A percentile compares a stretch with the other conserved stretches of the same genome.
Conservation (phyloP, 2,888 invertebrate species). For the Caenorhabditis angaria region DNA sequence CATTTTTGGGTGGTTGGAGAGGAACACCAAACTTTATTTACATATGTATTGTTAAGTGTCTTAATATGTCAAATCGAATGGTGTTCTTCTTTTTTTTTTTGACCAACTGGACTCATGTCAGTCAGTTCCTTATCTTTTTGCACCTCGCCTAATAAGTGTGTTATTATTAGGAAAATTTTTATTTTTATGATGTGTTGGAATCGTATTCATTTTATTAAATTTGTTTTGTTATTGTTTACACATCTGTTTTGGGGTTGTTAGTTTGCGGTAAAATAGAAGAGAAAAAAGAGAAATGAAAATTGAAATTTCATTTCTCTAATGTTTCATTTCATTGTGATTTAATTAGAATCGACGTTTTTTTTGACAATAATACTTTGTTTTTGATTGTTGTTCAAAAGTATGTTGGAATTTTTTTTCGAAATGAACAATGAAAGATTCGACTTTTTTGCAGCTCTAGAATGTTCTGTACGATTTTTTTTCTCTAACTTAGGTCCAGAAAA, state of each 20-base stretch:
- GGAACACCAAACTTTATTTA: slow-evolving; percentile 4
- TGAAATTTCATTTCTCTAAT: slow-evolving; percentile 4
- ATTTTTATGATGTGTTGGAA: slow-evolving; percentile 1
- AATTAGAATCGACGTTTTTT: not conserved
- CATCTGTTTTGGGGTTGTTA: slow-evolving; percentile 4
- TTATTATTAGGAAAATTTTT: not conserved
- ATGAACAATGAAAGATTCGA: too few species aligned
- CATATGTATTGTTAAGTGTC: slow-evolving; percentile 4
- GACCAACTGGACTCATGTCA: too few species aligned
- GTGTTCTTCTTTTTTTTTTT: not conserved
- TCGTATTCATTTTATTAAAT: too few species aligned
- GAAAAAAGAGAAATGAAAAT: not conserved
- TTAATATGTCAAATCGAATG: slow-evolving; percentile 1
- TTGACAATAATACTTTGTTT: too few species aligned
- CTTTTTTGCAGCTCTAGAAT: too few species aligned
- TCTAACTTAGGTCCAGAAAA: too few species aligned
- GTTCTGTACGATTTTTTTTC: too few species aligned
- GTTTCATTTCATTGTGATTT: not conserved
- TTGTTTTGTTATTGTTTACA: slow-evolving; percentile 1
- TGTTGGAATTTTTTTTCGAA: too few species aligned
- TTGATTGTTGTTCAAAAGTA: too few species aligned
- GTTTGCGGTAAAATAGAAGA: not conserved
- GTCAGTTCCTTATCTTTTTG: too few species aligned
- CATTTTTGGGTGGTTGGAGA: not conserved
- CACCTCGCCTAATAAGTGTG: not conserved